Evolutionary conservation across 2,888 invertebrate species (phyloP), one percentile per base, ranked within the genome.

Genomic region (Pheosia tremula): DNA sequence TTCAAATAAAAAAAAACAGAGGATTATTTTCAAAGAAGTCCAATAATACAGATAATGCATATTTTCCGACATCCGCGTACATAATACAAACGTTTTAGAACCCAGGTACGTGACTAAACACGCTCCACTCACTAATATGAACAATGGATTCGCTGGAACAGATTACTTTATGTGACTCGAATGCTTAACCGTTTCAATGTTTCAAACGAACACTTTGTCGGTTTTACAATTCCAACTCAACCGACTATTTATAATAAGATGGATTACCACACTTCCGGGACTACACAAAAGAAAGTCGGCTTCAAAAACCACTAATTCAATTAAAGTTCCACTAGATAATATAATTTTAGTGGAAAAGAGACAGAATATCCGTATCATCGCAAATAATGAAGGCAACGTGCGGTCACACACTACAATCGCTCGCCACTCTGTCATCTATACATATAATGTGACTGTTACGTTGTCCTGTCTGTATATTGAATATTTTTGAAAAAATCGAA

Each of bases 381-480:
- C 88, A 87, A 89, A 90, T 93, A 92, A 93, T 91, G 91, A 91
- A 83, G 80, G 77, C 81, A 78, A 82, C 81, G 75, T 75, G 79
- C 79, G 78, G 79, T 82, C 79, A 79, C 84, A 79, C 71, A 77
- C 80, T 81, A 78, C 69, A 78, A 74, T 83, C 81, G 79, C 69
- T 66, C 77, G 77, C 86, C 85, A 84, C 86, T 84, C 85, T 90
- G 81, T 91, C 81, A 91, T 91, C 24, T 24, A 24, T 24, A 24
- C 24, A 24, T 24, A 24, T 24, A 24, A 24, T 24, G 2, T 2
- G 24, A 24, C 24, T 2, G 24, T 24, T 1, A 24, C 24, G 0
- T 24, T 0, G 24, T 24, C 24, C 24, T 24, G 24, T 24, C 24
- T 24, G 24, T 24, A 0, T 2, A 24, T 24, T 24, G 24, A 24